phyloP scores from a whole-genome alignment of 2,888 invertebrate genomes.

The Molanna angustata region DNA sequence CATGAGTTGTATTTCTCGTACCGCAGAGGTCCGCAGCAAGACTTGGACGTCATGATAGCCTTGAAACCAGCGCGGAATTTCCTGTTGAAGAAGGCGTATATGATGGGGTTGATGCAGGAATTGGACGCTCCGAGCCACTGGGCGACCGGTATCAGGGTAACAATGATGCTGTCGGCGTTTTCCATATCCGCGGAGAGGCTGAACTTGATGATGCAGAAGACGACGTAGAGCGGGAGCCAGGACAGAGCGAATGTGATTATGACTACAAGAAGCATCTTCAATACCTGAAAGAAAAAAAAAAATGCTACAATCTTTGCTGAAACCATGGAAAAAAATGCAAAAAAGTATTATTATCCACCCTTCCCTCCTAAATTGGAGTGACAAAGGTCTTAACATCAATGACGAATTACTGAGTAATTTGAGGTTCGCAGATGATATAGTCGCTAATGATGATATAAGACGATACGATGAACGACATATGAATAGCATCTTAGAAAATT shows the following conservation, averaged over 20 bases:
- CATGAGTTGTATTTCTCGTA: constrained; percentile 34
- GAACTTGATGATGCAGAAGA: constrained; percentile 43
- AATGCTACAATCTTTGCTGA: neutral
- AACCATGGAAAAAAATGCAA: neutral
- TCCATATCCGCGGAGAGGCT: constrained; percentile 34
- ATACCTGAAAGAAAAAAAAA: constrained; percentile 35
- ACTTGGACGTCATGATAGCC: constrained; percentile 43
- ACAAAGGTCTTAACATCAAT: neutral
- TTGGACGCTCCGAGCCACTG: constrained; percentile 55
- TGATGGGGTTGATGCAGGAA: constrained; percentile 56
- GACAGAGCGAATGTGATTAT: constrained; percentile 53
- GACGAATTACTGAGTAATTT: neutral
- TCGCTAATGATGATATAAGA: neutral
- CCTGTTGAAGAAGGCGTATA: constrained; percentile 57
- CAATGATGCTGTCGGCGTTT: constrained; percentile 37
- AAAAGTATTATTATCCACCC: too few relatives aligned
- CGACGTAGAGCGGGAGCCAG: constrained; percentile 55
- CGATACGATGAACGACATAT: neutral
- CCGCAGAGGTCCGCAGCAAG: constrained; percentile 38
- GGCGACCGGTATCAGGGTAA: constrained; percentile 45
- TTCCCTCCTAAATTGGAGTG: neutral
- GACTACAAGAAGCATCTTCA: constrained; percentile 54
- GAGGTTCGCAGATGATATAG: neutral
- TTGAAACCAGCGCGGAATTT: constrained; percentile 54
- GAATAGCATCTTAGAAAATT: neutral